Base-by-base conservation (phyloP, 2,113 vertebrate species). In the Strix uralensis region DNA sequence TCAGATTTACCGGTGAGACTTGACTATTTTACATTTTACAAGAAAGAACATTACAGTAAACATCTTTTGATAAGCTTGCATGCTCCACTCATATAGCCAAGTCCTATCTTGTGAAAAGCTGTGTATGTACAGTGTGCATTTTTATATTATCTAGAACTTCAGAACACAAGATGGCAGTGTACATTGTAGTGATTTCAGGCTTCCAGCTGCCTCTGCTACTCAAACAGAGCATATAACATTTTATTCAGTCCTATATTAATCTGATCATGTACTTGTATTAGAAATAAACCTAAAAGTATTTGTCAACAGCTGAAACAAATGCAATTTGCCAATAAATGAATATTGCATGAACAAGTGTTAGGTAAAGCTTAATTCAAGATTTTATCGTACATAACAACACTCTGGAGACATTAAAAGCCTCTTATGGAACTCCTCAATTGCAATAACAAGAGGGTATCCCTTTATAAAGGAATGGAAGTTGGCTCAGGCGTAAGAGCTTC, bases 101-200 rank as follows among this genome's bases (percentile, higher is more conserved):
- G 23, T 78, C 29, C 19, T 86, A 16, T 88, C 91, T 81, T 74
- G 55, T 72, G 47, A 71, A 81, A 86, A 86, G 16, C 36, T 72
- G 0, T 72, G 0, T 42, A 7, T 19, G 19, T 34, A n/a, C 13
- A 27, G 9, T 42, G 7, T 61, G 46, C 51, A 27, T 75, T 80
- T 92, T 81, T 51, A 30, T 85, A 46, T 87, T 73, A 83, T 34
- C 80, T 63, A 87, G 92, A 89, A 69, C 34, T 86, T 94, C 57
- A 91, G 89, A 88, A 96, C 96, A 97, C 96, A 94, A 93, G 97
- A 97, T 97, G 96, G 95, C 92, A 97, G 96, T 90, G 88, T 83
- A 59, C 19, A 40, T 88, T 88, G 71, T 74, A 88, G 51, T 52
- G 62, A 94, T 67, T 75, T 81, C 89, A 86, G 84, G 67, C 46